Base-by-base conservation (phyloP, 2,797 vertebrate genomes). In the Sebastes hopkinsi region DNA sequence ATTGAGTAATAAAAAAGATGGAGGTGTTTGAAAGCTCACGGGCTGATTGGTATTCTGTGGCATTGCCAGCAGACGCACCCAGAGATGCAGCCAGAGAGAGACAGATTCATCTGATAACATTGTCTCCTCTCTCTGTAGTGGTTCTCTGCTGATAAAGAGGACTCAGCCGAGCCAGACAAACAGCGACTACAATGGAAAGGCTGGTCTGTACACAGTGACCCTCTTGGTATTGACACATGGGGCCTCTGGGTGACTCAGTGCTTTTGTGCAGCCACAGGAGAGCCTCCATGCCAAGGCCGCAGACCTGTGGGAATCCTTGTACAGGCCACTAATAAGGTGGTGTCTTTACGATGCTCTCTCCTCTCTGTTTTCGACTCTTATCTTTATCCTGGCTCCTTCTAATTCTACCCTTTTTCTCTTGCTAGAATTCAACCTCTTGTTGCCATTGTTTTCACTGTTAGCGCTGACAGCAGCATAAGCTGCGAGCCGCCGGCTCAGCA, bases 221-320 rank as follows among this genome's bases (percentile, higher is more conserved):
- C 87, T 78, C 78, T 76, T 82, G 65, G 79, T 89, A 74, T 75
- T 65, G 81, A 87, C 75, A 81, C 61, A 76, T 36, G 71, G 74
- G 81, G 83, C 87, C 83, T 85, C 77, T 58, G 89, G 52, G 80
- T 87, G 82, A 93, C 85, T 87, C 89, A 50, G 86, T 72, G 85
- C 73, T 89, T 90, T 88, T 87, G 75, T 87, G 72, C 56, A 16
- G 72, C 59, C 64, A 69, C 71, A 77, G 60, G 56, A 55, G 62
- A 78, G 77, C 55, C 30, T 68, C 62, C 69, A 65, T 46, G 70
- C 36, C 62, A 13, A 29, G 42, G 62, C 74, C 3, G 36, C 81
- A 72, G 80, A 66, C 64, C 68, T 65, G 56, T 74, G 36, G 84
- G 61, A 85, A 78, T 20, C 60, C n/a, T 46, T 55, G 12, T 10